Base-by-base conservation (phyloP, 2,113 vertebrate genomes). In the Brienomyrus brachyistius region DNA sequence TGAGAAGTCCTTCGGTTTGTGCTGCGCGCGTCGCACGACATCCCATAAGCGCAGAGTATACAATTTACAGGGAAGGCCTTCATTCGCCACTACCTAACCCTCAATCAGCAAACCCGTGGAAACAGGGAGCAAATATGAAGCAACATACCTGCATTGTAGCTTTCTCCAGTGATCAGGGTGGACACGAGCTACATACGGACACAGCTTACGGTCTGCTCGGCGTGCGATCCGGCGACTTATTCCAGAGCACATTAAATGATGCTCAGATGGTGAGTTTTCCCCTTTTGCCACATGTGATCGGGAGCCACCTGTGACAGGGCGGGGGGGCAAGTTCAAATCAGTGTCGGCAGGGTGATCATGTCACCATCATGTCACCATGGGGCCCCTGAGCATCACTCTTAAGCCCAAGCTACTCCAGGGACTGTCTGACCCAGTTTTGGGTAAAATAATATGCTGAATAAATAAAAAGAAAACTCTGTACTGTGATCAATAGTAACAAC, bases 51-150 rank as follows among this genome's bases (percentile, higher is more conserved):
- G 10, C 54, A 52, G 62, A n/a, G 50, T 35, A 13, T 70, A 47
- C 56, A 27, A 27, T 77, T 77, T 87, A 87, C 11, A 31, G 85
- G 23, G 89, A 62, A 80, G 62, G 85, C 74, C 51, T 21, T 43
- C 85, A 27, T 90, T 85, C 5, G 10, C 52, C 47, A 45, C 50
- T 54, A 21, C 19, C 47, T 43, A 87, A 70, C 59, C 59, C 19
- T 74, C 89, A 77, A 74, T 43, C 48, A 27, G 17, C 27, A 51
- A 90, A 59, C 59, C 9, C 35, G 1, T 35, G 89, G 82, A 85
- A 86, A 35, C 40, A 74, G 43, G 59, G 70, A 59, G 59, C 77
- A 89, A 62, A 62, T 85, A 59, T 27, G 88, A 89, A 52, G 77
- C 17, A 8, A n/a, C 6, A 19, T n/a, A 11, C 35, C 50, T 50